Evolutionary conservation across 1,140 invertebrate genomes (phyloP), one percentile per base, ranked within the genome.

Genomic region (Trachymyrmex cornetzi): DNA sequence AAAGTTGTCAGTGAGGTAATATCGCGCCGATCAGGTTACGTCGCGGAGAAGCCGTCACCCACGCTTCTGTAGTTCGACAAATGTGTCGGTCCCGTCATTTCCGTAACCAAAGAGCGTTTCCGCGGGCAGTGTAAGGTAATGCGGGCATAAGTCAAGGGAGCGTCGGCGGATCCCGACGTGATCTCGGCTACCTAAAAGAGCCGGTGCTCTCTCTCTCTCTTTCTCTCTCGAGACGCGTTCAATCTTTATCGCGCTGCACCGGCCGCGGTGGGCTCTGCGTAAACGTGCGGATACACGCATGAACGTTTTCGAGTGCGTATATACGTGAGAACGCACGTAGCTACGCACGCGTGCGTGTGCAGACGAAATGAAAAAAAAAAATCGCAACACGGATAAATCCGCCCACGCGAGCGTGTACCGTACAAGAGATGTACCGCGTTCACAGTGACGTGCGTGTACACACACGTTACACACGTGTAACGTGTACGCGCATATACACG

Each of bases 131-230:
- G 84, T 75, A 77, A 87, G 72, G 27, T 53, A 67, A 38, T 24
- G 77, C 63, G 63, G 27, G 38, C 69, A 84, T 84, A 84, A 84
- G 80, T 84, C 80, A 84, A 30, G 34, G 34, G 48, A 66, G 69
- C 79, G 85, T 87, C 72, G 87, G 77, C 87, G 79, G 72, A 71
- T 81, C 80, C 67, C 86, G 85, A 81, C 77, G 12, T 59, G 53
- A 63, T 89, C 74, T 77, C 22, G 72, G 74, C 88, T 90, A 87
- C 89, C 88, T 89, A 89, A 89, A 87, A 80, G 85, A 87, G 48
- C 30, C 38, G 24, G 27, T 59, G 34, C 34, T 74, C 55, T 63
- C 24, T 77, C 50, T 63, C 38, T 77, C 50, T 61, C 38, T 48
- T 38, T 72, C 50, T 72, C 24, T 63, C 24, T 77, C 50, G 5